Evolutionary conservation across 2,797 vertebrate species (phyloP).

Genomic region (Echiichthys vipera): DNA sequence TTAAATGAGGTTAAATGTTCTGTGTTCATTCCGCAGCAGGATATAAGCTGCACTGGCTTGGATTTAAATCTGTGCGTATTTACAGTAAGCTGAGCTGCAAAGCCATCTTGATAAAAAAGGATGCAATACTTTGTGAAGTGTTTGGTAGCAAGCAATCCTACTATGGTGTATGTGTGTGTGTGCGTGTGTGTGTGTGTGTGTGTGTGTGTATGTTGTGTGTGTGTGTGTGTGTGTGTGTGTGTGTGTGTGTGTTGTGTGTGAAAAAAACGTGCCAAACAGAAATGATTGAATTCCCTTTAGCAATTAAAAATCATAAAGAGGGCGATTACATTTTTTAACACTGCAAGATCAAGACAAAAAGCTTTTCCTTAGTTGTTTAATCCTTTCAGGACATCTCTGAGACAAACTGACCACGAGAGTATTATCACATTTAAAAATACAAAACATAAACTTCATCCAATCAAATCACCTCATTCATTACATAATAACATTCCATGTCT

Average conservation of each 20-base stretch:
- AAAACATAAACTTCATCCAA: neutral
- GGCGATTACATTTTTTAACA: neutral
- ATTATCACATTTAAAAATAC: neutral
- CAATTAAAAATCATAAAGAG: slow-evolving; percentile 13
- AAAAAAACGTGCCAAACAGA: neutral
- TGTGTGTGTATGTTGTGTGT: neutral
- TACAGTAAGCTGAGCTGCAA: slow-evolving; percentile 12
- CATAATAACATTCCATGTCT: neutral
- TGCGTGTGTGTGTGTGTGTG: neutral
- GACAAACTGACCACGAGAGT: slow-evolving; percentile 1
- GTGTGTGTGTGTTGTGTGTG: neutral
- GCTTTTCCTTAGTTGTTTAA: slow-evolving; percentile 7
- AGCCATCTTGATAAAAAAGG: slow-evolving; percentile 15
- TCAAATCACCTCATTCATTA: neutral
- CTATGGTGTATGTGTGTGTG: neutral
- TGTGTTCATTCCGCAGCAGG: slow-evolving; percentile 13
- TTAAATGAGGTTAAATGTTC: slow-evolving; percentile 15
- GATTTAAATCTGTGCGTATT: slow-evolving; percentile 24
- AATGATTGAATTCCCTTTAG: slow-evolving; percentile 19
- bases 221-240: too few relatives aligned
- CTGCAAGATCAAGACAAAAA: slow-evolving; percentile 8
- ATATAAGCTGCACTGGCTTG: slow-evolving; percentile 4
- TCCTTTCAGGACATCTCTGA: slow-evolving; percentile 11
- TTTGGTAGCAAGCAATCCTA: neutral
- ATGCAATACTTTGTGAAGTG: neutral